Evolutionary conservation across 2,888 invertebrate genomes (phyloP).

Genomic region (Abrostola triplasia): DNA sequence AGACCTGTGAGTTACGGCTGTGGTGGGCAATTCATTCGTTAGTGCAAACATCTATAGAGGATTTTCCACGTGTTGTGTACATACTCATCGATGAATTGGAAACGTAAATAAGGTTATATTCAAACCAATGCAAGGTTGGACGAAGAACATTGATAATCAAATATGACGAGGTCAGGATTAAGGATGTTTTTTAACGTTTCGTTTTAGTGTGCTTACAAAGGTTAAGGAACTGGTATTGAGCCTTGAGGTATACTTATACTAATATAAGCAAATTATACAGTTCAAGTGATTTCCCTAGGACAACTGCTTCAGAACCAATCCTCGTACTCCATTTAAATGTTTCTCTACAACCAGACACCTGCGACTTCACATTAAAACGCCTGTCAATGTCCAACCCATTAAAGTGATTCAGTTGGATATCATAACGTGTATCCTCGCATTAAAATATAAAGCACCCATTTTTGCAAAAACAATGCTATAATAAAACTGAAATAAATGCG

Average conservation of each 20-base stretch:
- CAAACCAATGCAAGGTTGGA: slow-evolving; percentile 13
- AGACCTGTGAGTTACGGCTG: slow-evolving; percentile 24
- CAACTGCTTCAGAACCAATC: too few species aligned
- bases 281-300: too few species aligned
- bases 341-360: too few species aligned
- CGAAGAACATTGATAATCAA: background rate
- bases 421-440: slow-evolving; percentile 3
- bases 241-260: slow-evolving; percentile 25
- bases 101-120: slow-evolving; percentile 15
- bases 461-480: slow-evolving; percentile 36
- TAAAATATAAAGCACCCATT: slow-evolving; percentile 33
- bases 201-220: background rate
- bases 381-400: background rate
- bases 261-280: background rate
- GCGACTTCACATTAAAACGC: background rate
- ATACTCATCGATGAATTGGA: slow-evolving; percentile 9
- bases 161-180: background rate
- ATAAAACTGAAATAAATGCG: slow-evolving; percentile 41
- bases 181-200: background rate
- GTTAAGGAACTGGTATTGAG: slow-evolving; percentile 8
- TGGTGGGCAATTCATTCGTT: slow-evolving; percentile 28
- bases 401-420: background rate
- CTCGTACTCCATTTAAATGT: too few species aligned
- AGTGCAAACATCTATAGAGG: slow-evolving; percentile 18
- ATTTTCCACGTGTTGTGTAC: slow-evolving; percentile 21